phyloP scores from a whole-genome alignment of 92 coral and sea anemone genomes.

The Scolanthus callimorphus region DNA sequence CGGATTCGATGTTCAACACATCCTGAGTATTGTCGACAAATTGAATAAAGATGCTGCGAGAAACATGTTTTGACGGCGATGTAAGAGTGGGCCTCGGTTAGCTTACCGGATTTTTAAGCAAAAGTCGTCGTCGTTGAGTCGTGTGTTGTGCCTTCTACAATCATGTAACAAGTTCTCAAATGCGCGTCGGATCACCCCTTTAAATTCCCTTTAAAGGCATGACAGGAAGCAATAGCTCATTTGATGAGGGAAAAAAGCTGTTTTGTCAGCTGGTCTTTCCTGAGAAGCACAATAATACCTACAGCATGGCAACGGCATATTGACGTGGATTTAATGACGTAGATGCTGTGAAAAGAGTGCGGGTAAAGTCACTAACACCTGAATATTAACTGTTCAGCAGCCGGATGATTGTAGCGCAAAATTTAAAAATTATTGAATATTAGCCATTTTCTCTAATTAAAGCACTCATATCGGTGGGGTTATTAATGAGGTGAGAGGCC shows the following conservation, averaged over 20 bases:
- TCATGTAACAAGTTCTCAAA: slow-evolving; percentile 1
- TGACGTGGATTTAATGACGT: background rate
- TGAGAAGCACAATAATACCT: background rate
- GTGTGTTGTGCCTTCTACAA: background rate
- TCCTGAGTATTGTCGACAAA: too few species aligned
- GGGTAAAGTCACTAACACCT: background rate
- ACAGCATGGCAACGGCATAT: background rate
- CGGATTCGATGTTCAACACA: too few species aligned
- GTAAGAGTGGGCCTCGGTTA: too few species aligned
- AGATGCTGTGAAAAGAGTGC: background rate
- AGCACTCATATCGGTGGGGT: too few species aligned
- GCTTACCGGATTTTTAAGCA: too few species aligned
- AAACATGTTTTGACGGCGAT: background rate
- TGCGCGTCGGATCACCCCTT: background rate
- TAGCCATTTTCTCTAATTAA: too few species aligned
- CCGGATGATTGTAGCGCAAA: too few species aligned
- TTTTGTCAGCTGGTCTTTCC: slow-evolving; percentile 19
- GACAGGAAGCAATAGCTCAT: slow-evolving; percentile 20
- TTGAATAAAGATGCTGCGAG: too few species aligned
- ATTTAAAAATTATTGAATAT: too few species aligned
- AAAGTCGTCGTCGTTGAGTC: background rate
- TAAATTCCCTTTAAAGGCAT: slow-evolving; percentile 8
- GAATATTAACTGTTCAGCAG: too few species aligned
- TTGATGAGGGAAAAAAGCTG: slow-evolving; percentile 14
- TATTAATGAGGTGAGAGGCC: too few species aligned